Conservation (phyloP, 2,113 vertebrate species). For the Romanogobio albipinnatus region DNA sequence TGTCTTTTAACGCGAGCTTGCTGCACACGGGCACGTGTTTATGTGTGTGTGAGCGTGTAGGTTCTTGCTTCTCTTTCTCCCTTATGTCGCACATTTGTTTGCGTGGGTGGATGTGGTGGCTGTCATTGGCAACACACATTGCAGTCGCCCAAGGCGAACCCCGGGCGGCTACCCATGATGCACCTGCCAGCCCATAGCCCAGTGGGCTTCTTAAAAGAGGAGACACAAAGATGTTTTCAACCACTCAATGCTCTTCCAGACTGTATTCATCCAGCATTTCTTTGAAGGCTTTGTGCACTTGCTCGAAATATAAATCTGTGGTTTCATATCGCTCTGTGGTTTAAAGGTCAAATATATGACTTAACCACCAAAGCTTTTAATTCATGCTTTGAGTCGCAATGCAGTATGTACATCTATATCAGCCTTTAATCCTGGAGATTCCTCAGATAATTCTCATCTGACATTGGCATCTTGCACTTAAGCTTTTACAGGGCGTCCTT, state of each 20-base stretch:
- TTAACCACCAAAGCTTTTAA: not conserved
- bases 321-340: not conserved
- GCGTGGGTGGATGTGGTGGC: slow-evolving; percentile 40
- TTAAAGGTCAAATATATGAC: slow-evolving; percentile 17
- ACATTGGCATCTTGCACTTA: not conserved
- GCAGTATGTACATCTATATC: slow-evolving; percentile 25
- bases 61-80: slow-evolving; percentile 14
- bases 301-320: not conserved
- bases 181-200: slow-evolving; percentile 18
- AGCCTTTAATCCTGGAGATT: slow-evolving; percentile 10
- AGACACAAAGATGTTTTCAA: slow-evolving; percentile 23
- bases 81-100: slow-evolving; percentile 31
- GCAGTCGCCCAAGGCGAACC: slow-evolving; percentile 37
- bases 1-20: slow-evolving; percentile 63
- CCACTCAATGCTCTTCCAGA: not conserved
- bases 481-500: slow-evolving; percentile 16
- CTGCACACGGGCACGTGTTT: slow-evolving; percentile 51
- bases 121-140: slow-evolving; percentile 11
- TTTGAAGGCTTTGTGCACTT: not conserved
- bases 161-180: slow-evolving; percentile 46
- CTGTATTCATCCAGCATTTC: not conserved
- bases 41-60: not conserved
- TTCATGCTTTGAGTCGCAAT: not conserved
- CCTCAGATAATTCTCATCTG: not conserved
- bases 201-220: slow-evolving; percentile 1